A percentile compares a stretch with the other conserved stretches of the same genome.
Conservation (phyloP, 2,888 invertebrate genomes). For the Noctua fimbriata region DNA sequence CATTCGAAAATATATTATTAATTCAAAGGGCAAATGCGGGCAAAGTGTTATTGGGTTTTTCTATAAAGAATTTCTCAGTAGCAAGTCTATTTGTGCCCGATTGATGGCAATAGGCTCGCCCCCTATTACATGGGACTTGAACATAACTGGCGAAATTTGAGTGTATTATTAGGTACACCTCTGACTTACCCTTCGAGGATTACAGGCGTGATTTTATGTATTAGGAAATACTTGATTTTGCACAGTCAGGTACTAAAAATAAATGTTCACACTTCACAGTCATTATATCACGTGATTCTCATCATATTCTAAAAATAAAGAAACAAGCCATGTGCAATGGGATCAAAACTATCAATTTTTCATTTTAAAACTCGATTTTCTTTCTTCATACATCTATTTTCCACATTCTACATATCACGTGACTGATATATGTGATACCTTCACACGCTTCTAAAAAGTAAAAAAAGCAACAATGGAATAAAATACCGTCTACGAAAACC, state of each 20-base stretch:
- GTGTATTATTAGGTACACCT: too few species aligned
- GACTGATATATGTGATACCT: neutral
- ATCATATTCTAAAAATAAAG: neutral
- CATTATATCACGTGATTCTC: neutral
- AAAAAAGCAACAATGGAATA: neutral
- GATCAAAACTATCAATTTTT: neutral
- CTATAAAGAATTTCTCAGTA: too few species aligned
- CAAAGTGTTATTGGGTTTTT: too few species aligned
- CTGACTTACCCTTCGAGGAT: too few species aligned
- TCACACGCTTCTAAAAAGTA: neutral
- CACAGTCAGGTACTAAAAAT: neutral
- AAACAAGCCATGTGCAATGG: neutral
- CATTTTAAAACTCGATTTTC: neutral
- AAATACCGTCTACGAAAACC: neutral
- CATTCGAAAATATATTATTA: neutral
- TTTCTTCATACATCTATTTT: conserved; percentile 7
- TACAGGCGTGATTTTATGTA: too few species aligned
- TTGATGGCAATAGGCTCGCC: too few species aligned
- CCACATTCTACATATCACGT: neutral
- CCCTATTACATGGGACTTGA: too few species aligned
- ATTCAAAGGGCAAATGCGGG: too few species aligned
- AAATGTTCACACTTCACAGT: neutral
- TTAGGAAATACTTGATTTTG: neutral
- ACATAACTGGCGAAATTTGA: too few species aligned
- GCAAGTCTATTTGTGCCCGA: too few species aligned